A percentile compares a stretch with the other conserved stretches of the same genome.
These are phyloP conservation scores for Drosophila sordidula DNA, from an alignment of 2,888 invertebrate genomes.

Conservation along the genomic window DNA sequence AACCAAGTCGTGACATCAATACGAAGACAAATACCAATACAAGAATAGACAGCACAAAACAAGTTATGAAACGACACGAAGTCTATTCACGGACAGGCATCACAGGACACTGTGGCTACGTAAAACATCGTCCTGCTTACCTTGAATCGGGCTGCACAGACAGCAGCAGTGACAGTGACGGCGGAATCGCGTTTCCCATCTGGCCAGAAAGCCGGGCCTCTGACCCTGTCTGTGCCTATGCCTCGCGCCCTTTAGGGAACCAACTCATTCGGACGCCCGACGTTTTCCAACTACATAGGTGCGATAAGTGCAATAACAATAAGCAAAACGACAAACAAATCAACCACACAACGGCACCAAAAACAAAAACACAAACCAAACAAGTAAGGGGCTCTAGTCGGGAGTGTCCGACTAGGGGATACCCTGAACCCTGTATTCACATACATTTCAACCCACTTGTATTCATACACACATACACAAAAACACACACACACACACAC, in stretches of 20 bases:
- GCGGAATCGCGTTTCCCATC: conserved; percentile 28
- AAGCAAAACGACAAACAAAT: conserved; percentile 12
- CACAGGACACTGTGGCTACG: conserved; percentile 20
- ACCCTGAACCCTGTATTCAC: too few relatives aligned
- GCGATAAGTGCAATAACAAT: conserved; percentile 56
- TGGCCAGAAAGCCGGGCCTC: conserved; percentile 31
- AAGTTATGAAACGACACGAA: conserved; percentile 15
- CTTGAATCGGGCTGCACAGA: conserved; percentile 50
- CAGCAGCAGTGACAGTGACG: conserved; percentile 47
- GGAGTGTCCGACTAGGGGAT: too few relatives aligned
- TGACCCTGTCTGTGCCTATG: conserved; percentile 21
- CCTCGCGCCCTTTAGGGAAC: conserved; percentile 19
- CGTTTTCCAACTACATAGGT: conserved; percentile 32
- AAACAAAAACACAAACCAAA: neutral
- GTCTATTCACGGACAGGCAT: conserved; percentile 29
- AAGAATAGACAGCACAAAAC: conserved; percentile 14
- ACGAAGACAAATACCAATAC: conserved; percentile 10
- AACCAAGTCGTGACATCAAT: conserved; percentile 19
- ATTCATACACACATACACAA: too few relatives aligned
- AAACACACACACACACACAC: too few relatives aligned
- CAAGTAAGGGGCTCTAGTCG: too few relatives aligned
- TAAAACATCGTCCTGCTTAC: conserved; percentile 43
- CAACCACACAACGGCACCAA: conserved; percentile 4
- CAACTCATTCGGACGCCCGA: conserved; percentile 42
- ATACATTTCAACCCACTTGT: too few relatives aligned